A percentile compares a stretch with the other conserved stretches of the same genome.
Evolutionary conservation across 2,113 vertebrate species (phyloP).

Genomic region (Tapirus terrestris): DNA sequence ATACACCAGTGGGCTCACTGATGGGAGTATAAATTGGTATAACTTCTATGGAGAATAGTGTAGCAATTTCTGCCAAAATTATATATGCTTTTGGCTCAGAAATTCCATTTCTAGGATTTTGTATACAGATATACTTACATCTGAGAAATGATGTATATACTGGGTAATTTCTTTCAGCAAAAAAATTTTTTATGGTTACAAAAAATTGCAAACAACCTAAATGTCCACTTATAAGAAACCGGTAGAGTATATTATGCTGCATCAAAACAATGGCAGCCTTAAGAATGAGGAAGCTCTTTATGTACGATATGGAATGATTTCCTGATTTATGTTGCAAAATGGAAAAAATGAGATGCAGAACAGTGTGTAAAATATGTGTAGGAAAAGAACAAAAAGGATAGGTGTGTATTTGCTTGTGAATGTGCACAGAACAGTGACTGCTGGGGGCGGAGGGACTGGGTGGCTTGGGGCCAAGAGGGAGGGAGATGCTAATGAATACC

Average conservation of each 20-base stretch:
- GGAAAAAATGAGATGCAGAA: not conserved
- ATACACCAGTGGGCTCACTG: too few relatives aligned
- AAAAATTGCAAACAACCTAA: not conserved
- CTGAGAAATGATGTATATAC: not conserved
- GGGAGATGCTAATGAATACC: not conserved
- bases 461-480: too few relatives aligned
- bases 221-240: not conserved
- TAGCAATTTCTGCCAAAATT: not conserved
- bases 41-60: not conserved
- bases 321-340: not conserved
- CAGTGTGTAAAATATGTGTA: not conserved
- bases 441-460: rapidly evolving
- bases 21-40: too few relatives aligned
- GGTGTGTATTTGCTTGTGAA: not conserved
- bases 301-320: not conserved
- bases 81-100: not conserved
- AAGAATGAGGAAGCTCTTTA: not conserved
- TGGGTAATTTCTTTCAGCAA: not conserved
- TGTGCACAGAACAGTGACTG: too few relatives aligned
- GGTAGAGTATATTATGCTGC: not conserved
- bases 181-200: not conserved
- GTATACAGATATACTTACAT: not conserved
- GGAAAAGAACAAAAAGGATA: not conserved
- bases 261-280: not conserved
- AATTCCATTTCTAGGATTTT: not conserved